phyloP scores from a whole-genome alignment of 2,113 vertebrate species.

The Microtus richardsoni region DNA sequence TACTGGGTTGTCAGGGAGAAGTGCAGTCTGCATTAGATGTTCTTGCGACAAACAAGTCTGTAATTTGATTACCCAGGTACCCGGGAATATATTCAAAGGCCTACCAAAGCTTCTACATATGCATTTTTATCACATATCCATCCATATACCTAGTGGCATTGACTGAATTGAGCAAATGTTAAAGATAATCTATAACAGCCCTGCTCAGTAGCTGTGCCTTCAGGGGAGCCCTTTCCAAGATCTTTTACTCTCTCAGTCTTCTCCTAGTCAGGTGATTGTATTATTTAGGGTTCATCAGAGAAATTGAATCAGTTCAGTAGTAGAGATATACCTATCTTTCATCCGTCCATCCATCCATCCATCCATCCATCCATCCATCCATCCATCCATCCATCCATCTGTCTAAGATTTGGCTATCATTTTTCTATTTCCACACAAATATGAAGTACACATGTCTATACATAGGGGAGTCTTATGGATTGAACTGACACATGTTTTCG shows the following conservation, averaged over 20 bases:
- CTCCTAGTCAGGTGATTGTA: neutral
- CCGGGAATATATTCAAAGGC: neutral
- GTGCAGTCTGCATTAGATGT: neutral
- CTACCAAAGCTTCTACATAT: neutral
- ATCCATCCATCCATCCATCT: neutral
- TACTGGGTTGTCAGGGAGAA: neutral
- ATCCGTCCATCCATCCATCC: fast-evolving
- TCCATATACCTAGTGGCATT: neutral
- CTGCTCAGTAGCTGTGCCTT: neutral
- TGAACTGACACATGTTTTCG: neutral
- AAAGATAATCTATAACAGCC: neutral
- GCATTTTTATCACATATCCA: neutral
- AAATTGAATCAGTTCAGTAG: neutral
- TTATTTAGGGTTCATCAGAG: neutral
- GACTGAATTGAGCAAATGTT: neutral
- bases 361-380: neutral
- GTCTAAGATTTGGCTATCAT: neutral
- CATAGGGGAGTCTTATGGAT: neutral
- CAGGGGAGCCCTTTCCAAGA: neutral
- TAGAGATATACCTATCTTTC: neutral
- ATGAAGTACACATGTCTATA: neutral
- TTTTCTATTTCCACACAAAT: neutral
- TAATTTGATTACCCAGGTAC: conserved; percentile 12
- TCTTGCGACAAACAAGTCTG: neutral
- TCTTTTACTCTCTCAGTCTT: neutral